A percentile compares a stretch with the other conserved stretches of the same genome.
These are phyloP conservation scores for Aurelia coerulea DNA, from an alignment of 30 jellyfish, hydroid and myxozoan species.

Conservation along the genomic window DNA sequence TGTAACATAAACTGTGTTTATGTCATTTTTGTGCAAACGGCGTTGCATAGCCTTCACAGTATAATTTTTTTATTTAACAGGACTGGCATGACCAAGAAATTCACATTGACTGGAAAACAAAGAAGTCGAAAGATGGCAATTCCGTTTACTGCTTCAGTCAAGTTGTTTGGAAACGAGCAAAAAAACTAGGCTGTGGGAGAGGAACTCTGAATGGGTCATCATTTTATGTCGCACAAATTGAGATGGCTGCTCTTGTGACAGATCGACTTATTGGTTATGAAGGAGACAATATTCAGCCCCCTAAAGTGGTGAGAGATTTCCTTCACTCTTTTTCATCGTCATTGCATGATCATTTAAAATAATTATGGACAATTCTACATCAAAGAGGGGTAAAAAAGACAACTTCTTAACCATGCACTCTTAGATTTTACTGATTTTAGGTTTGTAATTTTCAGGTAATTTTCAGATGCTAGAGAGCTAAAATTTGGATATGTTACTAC, in stretches of 20 bases:
- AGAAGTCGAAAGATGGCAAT: conserved; percentile 49
- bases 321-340: too few relatives aligned
- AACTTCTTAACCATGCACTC: too few relatives aligned
- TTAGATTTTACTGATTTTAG: too few relatives aligned
- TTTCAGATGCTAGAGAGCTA: too few relatives aligned
- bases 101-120: conserved; percentile 81
- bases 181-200: conserved; percentile 82
- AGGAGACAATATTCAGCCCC: conserved; percentile 58
- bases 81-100: conserved; percentile 96
- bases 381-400: too few relatives aligned
- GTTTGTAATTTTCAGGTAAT: too few relatives aligned
- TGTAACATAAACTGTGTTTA: too few relatives aligned
- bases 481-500: too few relatives aligned
- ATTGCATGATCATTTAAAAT: too few relatives aligned
- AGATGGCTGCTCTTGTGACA: conserved; percentile 67
- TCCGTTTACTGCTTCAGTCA: conserved; percentile 89
- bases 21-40: too few relatives aligned
- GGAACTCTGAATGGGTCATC: conserved; percentile 68
- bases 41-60: too few relatives aligned
- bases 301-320: conserved; percentile 31
- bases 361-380: too few relatives aligned
- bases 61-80: not conserved
- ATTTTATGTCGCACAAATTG: conserved; percentile 88
- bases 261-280: conserved; percentile 55
- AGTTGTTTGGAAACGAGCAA: conserved; percentile 88